Evolutionary conservation across 2,797 vertebrate genomes (phyloP), one percentile per base, ranked within the genome.

Genomic region (Malurus leucopterus): DNA sequence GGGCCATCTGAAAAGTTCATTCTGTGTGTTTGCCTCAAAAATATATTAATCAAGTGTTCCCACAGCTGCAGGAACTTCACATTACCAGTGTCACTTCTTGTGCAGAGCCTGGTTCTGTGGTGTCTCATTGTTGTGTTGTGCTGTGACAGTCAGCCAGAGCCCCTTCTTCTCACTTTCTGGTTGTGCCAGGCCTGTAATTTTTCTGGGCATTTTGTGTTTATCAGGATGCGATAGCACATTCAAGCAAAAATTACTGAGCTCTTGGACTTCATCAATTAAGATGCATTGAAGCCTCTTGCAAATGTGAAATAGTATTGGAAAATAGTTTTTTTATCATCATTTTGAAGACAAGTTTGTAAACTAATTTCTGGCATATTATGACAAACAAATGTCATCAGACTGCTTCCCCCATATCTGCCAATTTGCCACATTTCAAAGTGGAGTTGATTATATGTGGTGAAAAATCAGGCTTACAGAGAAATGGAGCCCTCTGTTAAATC

Each of bases 331-430:
- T 92, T 92, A 75, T 92, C 83, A 54, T 84, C 84, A 94, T 92
- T 92, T 74, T 1, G 2, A 91, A 91, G 88, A 70, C 91, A 91
- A 95, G 93, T 94, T 94, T 93, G 93, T 95, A 95, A 91, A 95
- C 92, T 93, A 69, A 92, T 94, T 91, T 90, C 81, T 93, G 84
- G 74, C 88, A 79, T 84, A 93, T 90, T 91, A 76, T 92, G 91
- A 84, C 91, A 94, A 84, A 88, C 90, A 95, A 94, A 94, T 91
- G 84, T 84, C 55, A 94, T 92, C 94, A 80, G 69, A 46, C 69
- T 88, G 78, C 69, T 93, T 90, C 72, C 72, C 63, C 72, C n/a
- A 3, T 93, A 69, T 93, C 75, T 93, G 86, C 90, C 90, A 93
- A 80, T 88, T 84, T 77, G 58, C 69, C 55, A 2, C 53, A 36